Conservation (phyloP, 1,140 invertebrate species). For the Tribolium castaneum region DNA sequence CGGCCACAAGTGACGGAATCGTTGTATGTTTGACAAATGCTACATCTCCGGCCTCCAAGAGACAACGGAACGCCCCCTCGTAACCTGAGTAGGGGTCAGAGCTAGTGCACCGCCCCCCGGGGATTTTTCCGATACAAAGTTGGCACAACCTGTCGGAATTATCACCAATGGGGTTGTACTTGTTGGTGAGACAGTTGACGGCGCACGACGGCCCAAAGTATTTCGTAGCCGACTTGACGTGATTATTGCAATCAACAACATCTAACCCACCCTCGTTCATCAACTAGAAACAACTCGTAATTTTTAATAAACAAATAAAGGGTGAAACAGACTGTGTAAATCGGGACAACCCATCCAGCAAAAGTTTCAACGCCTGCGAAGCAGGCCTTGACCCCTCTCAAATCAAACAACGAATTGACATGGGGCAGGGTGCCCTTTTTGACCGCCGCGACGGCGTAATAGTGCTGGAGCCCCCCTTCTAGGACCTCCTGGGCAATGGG, state of each 20-base stretch:
- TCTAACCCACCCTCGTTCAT: conserved; percentile 84
- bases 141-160: conserved; percentile 83
- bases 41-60: conserved; percentile 88
- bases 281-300: conserved; percentile 69
- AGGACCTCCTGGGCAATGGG: conserved; percentile 87
- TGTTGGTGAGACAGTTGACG: conserved; percentile 89
- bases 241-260: conserved; percentile 94
- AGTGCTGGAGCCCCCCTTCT: conserved; percentile 70
- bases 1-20: conserved; percentile 75
- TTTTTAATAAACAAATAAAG: background rate
- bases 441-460: conserved; percentile 89
- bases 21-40: conserved; percentile 94
- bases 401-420: conserved; percentile 73
- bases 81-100: conserved; percentile 92
- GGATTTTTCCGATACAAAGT: conserved; percentile 83
- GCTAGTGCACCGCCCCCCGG: conserved; percentile 83
- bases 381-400: conserved; percentile 85
- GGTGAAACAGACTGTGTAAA: conserved; percentile 75
- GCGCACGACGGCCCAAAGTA: conserved; percentile 94
- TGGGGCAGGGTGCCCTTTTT: conserved; percentile 74
- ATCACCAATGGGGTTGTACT: conserved; percentile 94
- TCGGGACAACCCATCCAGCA: conserved; percentile 93
- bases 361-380: conserved; percentile 91
- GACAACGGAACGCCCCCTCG: conserved; percentile 88
- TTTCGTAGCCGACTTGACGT: conserved; percentile 91